These are phyloP conservation scores for Ammospiza caudacuta DNA, from an alignment of 2,113 vertebrate genomes.

Conservation along the genomic window DNA sequence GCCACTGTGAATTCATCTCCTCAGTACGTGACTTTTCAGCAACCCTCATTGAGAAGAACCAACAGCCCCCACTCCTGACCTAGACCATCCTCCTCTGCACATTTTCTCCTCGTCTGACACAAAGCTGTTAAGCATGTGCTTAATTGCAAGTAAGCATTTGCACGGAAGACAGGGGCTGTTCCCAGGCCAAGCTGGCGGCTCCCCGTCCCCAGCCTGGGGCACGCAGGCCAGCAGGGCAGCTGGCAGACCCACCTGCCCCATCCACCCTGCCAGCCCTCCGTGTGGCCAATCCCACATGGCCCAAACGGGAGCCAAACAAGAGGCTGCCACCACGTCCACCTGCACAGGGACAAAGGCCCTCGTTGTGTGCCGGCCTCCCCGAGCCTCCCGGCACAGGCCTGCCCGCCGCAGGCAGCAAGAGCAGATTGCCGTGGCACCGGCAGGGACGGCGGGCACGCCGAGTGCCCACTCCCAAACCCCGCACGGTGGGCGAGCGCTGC, in stretches of 20 bases:
- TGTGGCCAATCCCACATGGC: accelerated
- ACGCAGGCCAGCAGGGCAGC: not conserved
- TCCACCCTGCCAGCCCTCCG: accelerated
- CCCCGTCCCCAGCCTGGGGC: accelerated
- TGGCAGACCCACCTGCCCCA: not conserved
- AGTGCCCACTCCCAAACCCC: not conserved
- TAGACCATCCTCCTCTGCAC: not conserved
- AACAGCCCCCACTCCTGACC: not conserved
- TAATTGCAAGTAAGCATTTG: not conserved
- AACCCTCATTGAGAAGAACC: not conserved
- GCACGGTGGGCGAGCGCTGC: accelerated
- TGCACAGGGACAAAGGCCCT: not conserved
- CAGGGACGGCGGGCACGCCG: accelerated
- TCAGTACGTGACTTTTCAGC: not conserved
- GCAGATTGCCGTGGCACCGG: accelerated
- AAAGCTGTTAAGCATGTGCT: not conserved
- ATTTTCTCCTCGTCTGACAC: not conserved
- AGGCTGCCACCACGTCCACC: accelerated
- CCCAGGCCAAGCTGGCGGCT: not conserved
- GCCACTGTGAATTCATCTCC: not conserved
- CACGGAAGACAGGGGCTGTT: accelerated
- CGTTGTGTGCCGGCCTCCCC: accelerated
- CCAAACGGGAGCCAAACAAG: accelerated
- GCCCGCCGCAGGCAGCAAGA: accelerated
- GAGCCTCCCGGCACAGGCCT: accelerated